Evolutionary conservation across 30 jellyfish, hydroid and myxozoan genomes (phyloP).

Genomic region (Turritopsis rubra): DNA sequence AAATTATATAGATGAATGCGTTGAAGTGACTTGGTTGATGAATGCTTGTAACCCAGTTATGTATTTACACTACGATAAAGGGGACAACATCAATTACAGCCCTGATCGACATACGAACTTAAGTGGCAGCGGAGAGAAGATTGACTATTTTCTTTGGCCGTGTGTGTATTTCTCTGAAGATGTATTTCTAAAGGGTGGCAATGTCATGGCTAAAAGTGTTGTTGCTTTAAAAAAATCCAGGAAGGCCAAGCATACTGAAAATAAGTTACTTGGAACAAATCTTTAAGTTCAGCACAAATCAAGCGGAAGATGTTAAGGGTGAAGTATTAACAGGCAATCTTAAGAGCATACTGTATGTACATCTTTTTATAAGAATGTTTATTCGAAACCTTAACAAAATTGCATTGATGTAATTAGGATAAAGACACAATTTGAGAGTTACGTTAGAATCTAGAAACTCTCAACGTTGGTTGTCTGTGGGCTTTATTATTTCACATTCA

Average conservation of each 20-base stretch:
- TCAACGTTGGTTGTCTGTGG: no score
- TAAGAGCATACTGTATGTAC: no score
- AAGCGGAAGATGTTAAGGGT: not conserved
- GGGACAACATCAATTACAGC: conserved; percentile 12
- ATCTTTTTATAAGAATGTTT: no score
- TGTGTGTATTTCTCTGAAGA: conserved; percentile 20
- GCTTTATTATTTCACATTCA: no score
- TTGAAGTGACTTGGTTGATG: conserved; percentile 19
- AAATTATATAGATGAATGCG: conserved; percentile 2
- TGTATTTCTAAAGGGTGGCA: not conserved
- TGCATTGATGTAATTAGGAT: no score
- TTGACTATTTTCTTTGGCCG: conserved; percentile 18
- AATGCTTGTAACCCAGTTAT: conserved; percentile 12
- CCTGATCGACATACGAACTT: not conserved
- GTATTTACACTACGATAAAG: not conserved
- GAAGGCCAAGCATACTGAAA: no score
- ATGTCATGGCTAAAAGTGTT: conserved; percentile 9
- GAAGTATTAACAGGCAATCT: not conserved
- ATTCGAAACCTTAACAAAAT: no score
- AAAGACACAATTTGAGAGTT: no score
- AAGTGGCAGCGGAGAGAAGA: conserved; percentile 1
- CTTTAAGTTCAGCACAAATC: not conserved
- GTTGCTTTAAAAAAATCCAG: not conserved
- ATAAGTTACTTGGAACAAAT: not conserved
- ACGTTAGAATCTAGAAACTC: no score